Conservation (phyloP, 53 echinoderm and acorn worm genomes). For the Crossaster papposus region DNA sequence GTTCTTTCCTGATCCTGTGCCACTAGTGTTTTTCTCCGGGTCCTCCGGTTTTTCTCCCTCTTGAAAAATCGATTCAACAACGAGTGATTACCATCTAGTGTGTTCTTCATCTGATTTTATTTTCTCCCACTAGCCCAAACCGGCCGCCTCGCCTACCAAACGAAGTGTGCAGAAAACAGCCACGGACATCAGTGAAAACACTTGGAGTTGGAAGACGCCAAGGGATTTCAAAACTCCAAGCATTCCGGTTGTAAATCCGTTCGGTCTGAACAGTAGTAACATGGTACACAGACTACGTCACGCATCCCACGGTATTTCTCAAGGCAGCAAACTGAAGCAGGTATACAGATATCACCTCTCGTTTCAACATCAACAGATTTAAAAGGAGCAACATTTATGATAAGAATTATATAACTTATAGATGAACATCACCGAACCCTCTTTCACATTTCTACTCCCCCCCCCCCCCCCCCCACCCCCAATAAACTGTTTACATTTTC, state of each 20-base stretch:
- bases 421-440: no score
- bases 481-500: no score
- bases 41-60: no score
- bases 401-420: no score
- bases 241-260: slow-evolving; percentile 25
- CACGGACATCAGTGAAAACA: not conserved
- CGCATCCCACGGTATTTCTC: slow-evolving; percentile 33
- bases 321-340: slow-evolving; percentile 63
- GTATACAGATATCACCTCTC: slow-evolving; percentile 36
- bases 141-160: not conserved
- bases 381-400: no score
- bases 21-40: no score
- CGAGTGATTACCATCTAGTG: no score
- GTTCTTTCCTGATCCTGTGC: no score
- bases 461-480: no score
- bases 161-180: not conserved
- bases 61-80: no score
- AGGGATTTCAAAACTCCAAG: not conserved
- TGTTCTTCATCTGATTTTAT: not conserved
- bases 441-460: no score
- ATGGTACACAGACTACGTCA: slow-evolving; percentile 64
- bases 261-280: slow-evolving; percentile 62
- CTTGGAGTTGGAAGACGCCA: slow-evolving; percentile 12
- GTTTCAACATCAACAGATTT: no score
- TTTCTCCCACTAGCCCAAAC: not conserved